A percentile compares a stretch with the other conserved stretches of the same genome.
phyloP scores from a whole-genome alignment of 1,140 invertebrate species.

The Tetramorium parvispinum region DNA sequence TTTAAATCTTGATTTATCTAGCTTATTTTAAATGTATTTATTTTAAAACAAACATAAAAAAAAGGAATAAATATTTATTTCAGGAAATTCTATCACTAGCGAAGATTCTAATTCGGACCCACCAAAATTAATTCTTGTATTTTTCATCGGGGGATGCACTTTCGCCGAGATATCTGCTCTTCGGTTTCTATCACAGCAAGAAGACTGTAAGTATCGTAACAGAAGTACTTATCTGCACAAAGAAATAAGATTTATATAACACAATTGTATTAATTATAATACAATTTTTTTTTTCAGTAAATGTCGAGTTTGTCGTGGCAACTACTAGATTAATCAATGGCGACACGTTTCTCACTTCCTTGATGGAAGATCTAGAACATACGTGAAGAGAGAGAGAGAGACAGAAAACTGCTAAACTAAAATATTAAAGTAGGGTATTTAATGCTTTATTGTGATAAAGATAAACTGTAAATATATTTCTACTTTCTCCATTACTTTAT shows the following conservation, averaged over 20 bases:
- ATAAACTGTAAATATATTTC: slow-evolving; percentile 13
- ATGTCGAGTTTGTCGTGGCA: slow-evolving; percentile 96
- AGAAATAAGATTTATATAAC: background rate
- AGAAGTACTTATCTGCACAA: background rate
- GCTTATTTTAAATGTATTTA: background rate
- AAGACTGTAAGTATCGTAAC: slow-evolving; percentile 89
- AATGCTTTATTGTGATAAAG: background rate
- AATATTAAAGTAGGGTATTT: slow-evolving; percentile 4
- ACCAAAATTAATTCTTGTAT: slow-evolving; percentile 94
- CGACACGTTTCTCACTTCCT: slow-evolving; percentile 92
- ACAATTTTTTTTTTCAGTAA: slow-evolving; percentile 87
- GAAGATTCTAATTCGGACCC: slow-evolving; percentile 89
- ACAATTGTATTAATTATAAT: slow-evolving; percentile 4
- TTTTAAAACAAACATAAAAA: background rate
- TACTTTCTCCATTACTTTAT: background rate
- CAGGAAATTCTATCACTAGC: slow-evolving; percentile 87
- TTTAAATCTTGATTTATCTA: slow-evolving; percentile 17
- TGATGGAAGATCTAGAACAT: slow-evolving; percentile 87
- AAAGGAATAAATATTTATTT: slow-evolving; percentile 59
- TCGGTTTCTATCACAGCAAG: slow-evolving; percentile 95
- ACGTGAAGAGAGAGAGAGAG: slow-evolving; percentile 38
- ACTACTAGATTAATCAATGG: slow-evolving; percentile 98
- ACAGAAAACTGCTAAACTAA: background rate
- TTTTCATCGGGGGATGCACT: slow-evolving; percentile 98
- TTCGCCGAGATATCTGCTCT: slow-evolving; percentile 98